These are phyloP conservation scores for Macrocentrus cingulum DNA, from an alignment of 1,140 invertebrate species.

Conservation along the genomic window DNA sequence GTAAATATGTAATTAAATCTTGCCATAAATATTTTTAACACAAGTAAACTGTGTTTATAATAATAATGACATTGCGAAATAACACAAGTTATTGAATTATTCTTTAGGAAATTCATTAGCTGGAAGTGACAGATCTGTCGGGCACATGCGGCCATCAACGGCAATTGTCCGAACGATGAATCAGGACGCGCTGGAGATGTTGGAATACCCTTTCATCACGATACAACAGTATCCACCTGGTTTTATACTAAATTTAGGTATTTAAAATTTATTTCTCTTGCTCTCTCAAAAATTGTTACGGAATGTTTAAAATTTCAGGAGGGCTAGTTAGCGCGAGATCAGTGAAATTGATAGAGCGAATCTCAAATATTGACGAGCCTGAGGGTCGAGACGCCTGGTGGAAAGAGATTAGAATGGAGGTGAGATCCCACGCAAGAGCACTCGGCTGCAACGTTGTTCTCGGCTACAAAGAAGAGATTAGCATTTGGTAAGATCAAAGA, in stretches of 20 bases:
- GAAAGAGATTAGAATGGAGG: slow-evolving; percentile 92
- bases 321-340: slow-evolving; percentile 85
- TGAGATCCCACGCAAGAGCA: slow-evolving; percentile 86
- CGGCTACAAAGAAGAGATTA: slow-evolving; percentile 86
- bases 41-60: too few relatives aligned
- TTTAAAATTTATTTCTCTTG: slow-evolving; percentile 3
- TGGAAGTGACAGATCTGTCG: slow-evolving; percentile 61
- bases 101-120: slow-evolving; percentile 69
- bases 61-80: too few relatives aligned
- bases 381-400: slow-evolving; percentile 93
- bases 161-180: slow-evolving; percentile 66
- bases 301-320: too few relatives aligned
- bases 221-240: slow-evolving; percentile 86
- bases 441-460: slow-evolving; percentile 92
- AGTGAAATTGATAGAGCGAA: slow-evolving; percentile 84
- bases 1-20: too few relatives aligned
- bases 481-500: slow-evolving; percentile 73
- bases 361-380: slow-evolving; percentile 81
- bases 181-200: slow-evolving; percentile 74
- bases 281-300: not conserved
- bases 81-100: not conserved
- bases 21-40: too few relatives aligned
- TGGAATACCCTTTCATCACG: slow-evolving; percentile 95
- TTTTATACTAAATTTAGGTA: slow-evolving; percentile 87
- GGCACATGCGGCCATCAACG: slow-evolving; percentile 49